Percentiles rank a stretch among this genome's conserved stretches.
These are phyloP conservation scores for Dasyornis broadbenti DNA, from an alignment of 2,113 vertebrate species.

Conservation along the genomic window DNA sequence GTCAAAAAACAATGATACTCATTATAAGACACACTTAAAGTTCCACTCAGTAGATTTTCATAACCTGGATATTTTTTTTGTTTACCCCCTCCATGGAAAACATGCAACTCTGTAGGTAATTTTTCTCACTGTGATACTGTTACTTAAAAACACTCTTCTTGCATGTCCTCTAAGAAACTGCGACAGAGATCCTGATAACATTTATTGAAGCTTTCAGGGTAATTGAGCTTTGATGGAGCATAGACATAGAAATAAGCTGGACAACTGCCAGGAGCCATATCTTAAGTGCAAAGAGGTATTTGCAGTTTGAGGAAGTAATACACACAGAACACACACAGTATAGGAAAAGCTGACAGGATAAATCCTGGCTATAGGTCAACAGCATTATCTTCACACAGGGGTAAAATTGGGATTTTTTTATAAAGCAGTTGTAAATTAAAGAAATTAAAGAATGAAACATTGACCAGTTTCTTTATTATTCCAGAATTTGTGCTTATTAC, in stretches of 20 bases:
- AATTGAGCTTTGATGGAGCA: slow-evolving; percentile 46
- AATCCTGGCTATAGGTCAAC: neutral
- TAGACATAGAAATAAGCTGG: slow-evolving; percentile 41
- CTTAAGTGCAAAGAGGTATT: slow-evolving; percentile 14
- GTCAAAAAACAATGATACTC: neutral
- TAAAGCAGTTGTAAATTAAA: neutral
- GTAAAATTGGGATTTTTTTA: neutral
- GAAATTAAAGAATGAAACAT: neutral
- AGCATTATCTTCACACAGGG: neutral
- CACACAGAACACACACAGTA: neutral
- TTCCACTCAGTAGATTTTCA: neutral
- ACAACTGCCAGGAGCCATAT: neutral
- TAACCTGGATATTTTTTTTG: neutral
- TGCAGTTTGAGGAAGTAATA: neutral
- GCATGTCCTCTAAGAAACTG: neutral
- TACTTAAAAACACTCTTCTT: neutral
- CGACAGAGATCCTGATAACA: neutral
- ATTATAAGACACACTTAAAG: neutral
- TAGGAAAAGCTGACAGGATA: neutral
- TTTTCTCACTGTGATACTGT: neutral
- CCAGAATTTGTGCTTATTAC: neutral
- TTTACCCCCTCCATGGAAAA: neutral
- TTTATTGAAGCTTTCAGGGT: slow-evolving; percentile 28
- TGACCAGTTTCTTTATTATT: neutral
- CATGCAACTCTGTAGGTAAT: neutral